Percentiles rank a stretch among this genome's conserved stretches.
Conservation (phyloP, 2,888 invertebrate genomes). For the Netelia fuscicornis region DNA sequence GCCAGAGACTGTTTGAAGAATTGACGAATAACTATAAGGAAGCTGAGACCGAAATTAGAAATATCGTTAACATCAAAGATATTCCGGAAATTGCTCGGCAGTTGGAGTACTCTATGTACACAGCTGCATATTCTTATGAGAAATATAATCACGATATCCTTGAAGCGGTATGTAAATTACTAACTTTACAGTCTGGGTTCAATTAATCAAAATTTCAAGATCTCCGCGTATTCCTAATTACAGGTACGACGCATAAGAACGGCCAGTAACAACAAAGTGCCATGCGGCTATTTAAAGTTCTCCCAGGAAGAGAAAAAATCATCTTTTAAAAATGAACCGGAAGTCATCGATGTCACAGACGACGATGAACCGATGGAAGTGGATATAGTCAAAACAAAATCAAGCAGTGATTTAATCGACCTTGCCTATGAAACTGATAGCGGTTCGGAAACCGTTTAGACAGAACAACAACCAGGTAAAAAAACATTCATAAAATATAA, state of each 20-base stretch:
- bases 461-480: background rate
- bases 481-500: background rate
- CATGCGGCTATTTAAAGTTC: conserved; percentile 37
- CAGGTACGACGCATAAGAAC: conserved; percentile 21
- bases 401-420: background rate
- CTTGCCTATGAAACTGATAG: background rate
- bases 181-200: background rate
- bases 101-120: conserved; percentile 43
- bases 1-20: conserved; percentile 1
- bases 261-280: background rate
- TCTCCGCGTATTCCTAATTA: background rate
- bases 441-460: conserved; percentile 20
- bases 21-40: conserved; percentile 36
- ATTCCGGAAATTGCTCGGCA: conserved; percentile 40
- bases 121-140: background rate
- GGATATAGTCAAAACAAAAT: background rate
- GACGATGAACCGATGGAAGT: background rate
- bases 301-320: conserved; percentile 1
- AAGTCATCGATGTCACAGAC: background rate
- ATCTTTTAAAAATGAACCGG: background rate
- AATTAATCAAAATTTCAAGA: background rate
- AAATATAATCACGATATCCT: conserved; percentile 44
- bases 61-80: background rate
- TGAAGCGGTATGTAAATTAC: conserved; percentile 22
- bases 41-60: background rate